Conservation (phyloP, 2,888 invertebrate genomes). For the Drosophila aldrichi region DNA sequence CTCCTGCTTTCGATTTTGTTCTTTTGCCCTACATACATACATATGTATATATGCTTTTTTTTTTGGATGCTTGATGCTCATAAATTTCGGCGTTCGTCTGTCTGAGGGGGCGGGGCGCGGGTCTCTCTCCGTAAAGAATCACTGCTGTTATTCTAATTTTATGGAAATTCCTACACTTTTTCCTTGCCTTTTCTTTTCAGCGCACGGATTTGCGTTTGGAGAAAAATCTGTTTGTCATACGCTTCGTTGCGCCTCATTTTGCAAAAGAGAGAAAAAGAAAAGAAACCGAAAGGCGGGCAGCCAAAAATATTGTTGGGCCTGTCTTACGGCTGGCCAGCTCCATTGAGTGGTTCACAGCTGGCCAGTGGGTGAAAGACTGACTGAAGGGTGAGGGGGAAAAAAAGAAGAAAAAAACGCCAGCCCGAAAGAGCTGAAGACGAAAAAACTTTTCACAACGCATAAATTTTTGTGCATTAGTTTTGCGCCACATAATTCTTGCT, state of each 20-base stretch:
- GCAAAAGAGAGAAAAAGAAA: conserved; percentile 40
- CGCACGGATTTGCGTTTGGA: conserved; percentile 79
- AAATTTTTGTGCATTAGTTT: conserved; percentile 75
- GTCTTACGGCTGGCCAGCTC: conserved; percentile 60
- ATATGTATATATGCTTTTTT: background rate
- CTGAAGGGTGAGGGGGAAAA: background rate
- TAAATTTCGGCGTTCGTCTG: conserved; percentile 66
- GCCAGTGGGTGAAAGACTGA: conserved; percentile 43
- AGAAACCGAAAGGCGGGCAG: conserved; percentile 6
- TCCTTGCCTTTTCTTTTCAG: conserved; percentile 70
- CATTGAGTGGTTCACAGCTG: conserved; percentile 64
- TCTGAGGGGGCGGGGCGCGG: background rate
- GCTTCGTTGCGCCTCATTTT: conserved; percentile 82
- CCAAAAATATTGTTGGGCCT: conserved; percentile 67
- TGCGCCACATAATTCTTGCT: conserved; percentile 75
- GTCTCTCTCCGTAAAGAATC: conserved; percentile 70
- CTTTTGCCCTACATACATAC: conserved; percentile 21
- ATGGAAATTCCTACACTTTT: conserved; percentile 81
- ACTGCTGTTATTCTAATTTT: conserved; percentile 82
- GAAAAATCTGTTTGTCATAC: conserved; percentile 81
- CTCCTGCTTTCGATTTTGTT: conserved; percentile 33
- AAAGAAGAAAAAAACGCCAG: background rate
- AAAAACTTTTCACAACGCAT: conserved; percentile 76
- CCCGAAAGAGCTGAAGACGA: conserved; percentile 6
- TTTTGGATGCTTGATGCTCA: conserved; percentile 72